Evolutionary conservation across 2,888 invertebrate species (phyloP), one percentile per base, ranked within the genome.

Genomic region (Heliconius charithonia): DNA sequence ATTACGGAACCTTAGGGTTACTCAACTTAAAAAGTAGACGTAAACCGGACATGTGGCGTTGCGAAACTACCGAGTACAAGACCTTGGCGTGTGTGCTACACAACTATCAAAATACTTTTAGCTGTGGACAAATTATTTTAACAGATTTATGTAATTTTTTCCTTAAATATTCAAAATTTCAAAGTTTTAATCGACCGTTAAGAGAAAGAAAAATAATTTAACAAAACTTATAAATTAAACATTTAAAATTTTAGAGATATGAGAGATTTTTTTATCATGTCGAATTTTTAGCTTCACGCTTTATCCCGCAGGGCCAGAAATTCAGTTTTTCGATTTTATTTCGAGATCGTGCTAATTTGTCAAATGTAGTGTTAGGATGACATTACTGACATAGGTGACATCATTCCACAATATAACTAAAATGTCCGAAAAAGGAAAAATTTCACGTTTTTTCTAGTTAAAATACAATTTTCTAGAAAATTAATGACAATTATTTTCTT

Each of bases 21-120:
- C 74, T 45, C 74, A 74, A 74, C 63, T 74, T 62, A 63, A 63
- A 56, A 74, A 74, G 74, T 74, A 69, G 37, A 72, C 65, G 66
- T 72, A 66, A 77, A 81, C 81, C 81, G 79, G 81, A 81, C 81
- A 78, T 81, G 79, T 79, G 77, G 72, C 29, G 63, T 81, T 81
- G 81, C 79, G 78, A 78, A 76, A 80, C 77, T 16, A 25, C 25
- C 56, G 59, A 59, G n/a, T 10, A n/a, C n/a, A 7, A 62, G 76
- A 79, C 81, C 81, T 81, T 81, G 81, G 78, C 69, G 69, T 27
- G 75, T 79, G 75, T 79, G 77, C 66, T 25, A 72, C 59, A 72
- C 59, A 37, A 16, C 59, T 69, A 78, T 62, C 62, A 63, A 51
- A 29, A 51, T 29, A 59, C 67, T 27, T 74, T 66, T 22, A 10